phyloP scores from a whole-genome alignment of 2,113 vertebrate species.

The Myotis lucifugus region DNA sequence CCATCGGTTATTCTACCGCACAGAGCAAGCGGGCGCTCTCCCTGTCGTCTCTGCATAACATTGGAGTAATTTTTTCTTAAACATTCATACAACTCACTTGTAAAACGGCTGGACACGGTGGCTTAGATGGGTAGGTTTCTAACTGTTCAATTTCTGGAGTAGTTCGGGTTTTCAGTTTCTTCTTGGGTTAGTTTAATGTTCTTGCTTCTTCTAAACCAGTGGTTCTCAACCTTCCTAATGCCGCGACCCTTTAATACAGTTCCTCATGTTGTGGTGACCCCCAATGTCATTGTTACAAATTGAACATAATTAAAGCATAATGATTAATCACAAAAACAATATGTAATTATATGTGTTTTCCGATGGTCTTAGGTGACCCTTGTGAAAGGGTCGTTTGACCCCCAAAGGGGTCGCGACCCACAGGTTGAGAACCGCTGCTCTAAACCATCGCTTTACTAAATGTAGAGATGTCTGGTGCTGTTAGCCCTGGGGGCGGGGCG shows the following conservation, averaged over 20 bases:
- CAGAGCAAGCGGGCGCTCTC: background rate
- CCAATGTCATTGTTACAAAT: too few relatives aligned
- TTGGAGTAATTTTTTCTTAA: background rate
- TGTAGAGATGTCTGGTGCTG: background rate
- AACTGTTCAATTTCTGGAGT: background rate
- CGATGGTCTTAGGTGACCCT: too few relatives aligned
- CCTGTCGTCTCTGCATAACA: background rate
- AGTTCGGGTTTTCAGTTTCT: background rate
- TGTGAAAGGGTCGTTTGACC: too few relatives aligned
- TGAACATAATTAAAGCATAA: too few relatives aligned
- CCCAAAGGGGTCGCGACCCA: too few relatives aligned
- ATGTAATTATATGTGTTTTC: too few relatives aligned
- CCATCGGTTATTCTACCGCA: background rate
- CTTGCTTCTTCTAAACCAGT: background rate
- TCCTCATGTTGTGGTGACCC: too few relatives aligned
- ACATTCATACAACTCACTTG: background rate
- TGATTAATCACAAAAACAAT: too few relatives aligned
- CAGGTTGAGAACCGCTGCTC: too few relatives aligned
- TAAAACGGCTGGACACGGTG: background rate
- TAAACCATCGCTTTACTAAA: background rate
- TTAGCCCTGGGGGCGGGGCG: accelerated
- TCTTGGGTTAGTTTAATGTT: background rate
- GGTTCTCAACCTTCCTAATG: too few relatives aligned
- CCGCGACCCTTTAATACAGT: too few relatives aligned
- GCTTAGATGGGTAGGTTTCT: background rate